These are phyloP conservation scores for Loriculus beryllinus DNA, from an alignment of 2,797 vertebrate species.

Conservation along the genomic window DNA sequence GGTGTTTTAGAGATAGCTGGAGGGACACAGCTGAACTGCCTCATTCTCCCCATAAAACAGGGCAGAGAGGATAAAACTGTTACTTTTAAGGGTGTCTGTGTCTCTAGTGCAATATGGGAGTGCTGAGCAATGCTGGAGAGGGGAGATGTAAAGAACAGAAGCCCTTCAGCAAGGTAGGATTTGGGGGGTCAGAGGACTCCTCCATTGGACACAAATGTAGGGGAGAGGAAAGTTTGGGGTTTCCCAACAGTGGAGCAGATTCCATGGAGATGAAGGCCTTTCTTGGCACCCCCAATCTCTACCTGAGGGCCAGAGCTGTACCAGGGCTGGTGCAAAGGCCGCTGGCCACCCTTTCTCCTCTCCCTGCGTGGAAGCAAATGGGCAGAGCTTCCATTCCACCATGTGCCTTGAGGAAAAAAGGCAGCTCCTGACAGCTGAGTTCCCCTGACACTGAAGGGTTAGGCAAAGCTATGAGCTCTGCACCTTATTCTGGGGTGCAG, in stretches of 20 bases:
- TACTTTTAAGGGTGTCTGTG: neutral
- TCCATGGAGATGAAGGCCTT: rapidly evolving
- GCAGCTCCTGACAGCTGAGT: neutral
- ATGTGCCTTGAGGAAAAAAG: neutral
- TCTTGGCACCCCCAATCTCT: no score
- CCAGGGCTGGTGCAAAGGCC: neutral
- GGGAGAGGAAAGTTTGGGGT: neutral
- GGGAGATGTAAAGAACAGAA: neutral
- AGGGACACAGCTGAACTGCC: neutral
- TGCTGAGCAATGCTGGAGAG: neutral
- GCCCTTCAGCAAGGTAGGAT: neutral
- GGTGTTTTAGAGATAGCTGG: neutral
- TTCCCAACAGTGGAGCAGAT: neutral
- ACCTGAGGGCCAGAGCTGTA: neutral
- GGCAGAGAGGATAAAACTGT: neutral
- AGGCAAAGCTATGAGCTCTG: neutral
- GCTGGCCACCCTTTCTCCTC: neutral
- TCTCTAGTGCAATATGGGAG: neutral
- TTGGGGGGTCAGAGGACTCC: neutral
- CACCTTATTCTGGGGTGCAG: rapidly evolving
- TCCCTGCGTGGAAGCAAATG: rapidly evolving
- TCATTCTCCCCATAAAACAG: neutral
- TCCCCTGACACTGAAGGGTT: neutral
- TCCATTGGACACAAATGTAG: neutral
- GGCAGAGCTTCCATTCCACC: neutral